Base-by-base conservation (phyloP, 1,140 invertebrate species). In the Drosophila mauritiana region DNA sequence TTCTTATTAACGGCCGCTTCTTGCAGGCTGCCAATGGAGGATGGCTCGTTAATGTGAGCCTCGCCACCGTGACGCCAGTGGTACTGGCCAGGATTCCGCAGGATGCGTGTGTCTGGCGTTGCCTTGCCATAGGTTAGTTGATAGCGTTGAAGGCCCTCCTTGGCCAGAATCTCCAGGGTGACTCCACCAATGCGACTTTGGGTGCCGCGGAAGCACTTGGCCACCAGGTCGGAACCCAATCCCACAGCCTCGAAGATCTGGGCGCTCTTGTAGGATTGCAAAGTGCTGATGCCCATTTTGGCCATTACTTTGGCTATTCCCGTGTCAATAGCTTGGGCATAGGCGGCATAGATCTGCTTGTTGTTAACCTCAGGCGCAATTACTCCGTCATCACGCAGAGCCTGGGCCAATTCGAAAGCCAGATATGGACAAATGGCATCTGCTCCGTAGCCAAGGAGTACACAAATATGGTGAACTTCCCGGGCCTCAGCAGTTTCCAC, bases 211-310 rank as follows among this genome's bases (percentile, higher is more conserved):
- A 99, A 99, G 93, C 98, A 99, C 85, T 97, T 97, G 51, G 99
- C 96, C 52, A 99, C 95, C 0, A 99, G 97, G 92, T 99, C 98
- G 70, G 97, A 94, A 42, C 96, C 95, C 7, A 99, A 92, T 12
- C 99, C 99, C 25, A 99, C 98, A 22, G 98, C 98, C 93, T 99
- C 99, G 92, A 99, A 99, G 78, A 99, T 99, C 93, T 99, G 99
- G 4, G 99, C 99, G 76, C 98, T 97, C 94, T 99, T 99, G 93
- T 99, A 99, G n/a, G 98, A 99, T 92, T 99, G 98, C 15, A 99
- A 93, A 0, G 98, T 99, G 43, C 98, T 99, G 89, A 99, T 99
- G 40, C 99, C 99, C 99, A 99, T 99, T 93, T 99, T 99, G 1
- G 99, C 98, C 99, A 99, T 99, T 0, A 93, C 94, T 92, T 98